A percentile compares a stretch with the other conserved stretches of the same genome.
Conservation (phyloP, 1,140 invertebrate species). For the Euborellia annulipes region DNA sequence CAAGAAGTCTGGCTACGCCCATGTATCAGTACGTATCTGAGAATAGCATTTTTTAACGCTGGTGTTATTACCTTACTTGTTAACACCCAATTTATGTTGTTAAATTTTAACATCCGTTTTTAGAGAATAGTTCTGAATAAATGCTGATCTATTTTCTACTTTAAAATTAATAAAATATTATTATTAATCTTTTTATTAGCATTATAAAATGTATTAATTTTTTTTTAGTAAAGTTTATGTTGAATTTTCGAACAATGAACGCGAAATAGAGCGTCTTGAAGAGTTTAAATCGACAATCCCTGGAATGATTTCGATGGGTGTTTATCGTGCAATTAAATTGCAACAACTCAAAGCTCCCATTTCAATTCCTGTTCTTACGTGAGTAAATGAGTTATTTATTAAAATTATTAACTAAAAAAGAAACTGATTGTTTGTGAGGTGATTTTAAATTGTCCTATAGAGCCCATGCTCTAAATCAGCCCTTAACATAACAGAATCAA, state of each 20-base stretch:
- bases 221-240: constrained; percentile 37
- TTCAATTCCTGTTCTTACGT: constrained; percentile 32
- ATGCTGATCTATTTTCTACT: not conserved
- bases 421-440: too few species aligned
- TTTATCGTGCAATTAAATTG: constrained; percentile 66
- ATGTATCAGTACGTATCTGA: too few species aligned
- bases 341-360: constrained; percentile 35
- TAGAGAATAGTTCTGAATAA: too few species aligned
- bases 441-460: too few species aligned
- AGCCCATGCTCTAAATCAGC: too few species aligned
- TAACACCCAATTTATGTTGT: too few species aligned
- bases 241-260: constrained; percentile 32
- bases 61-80: too few species aligned
- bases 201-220: not conserved
- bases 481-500: too few species aligned
- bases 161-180: not conserved
- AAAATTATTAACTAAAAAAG: too few species aligned
- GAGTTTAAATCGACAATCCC: constrained; percentile 28
- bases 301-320: constrained; percentile 44
- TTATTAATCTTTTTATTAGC: not conserved
- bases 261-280: constrained; percentile 3
- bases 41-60: too few species aligned
- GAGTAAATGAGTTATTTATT: constrained; percentile 22
- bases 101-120: too few species aligned
- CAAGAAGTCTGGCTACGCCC: too few species aligned